phyloP scores from a whole-genome alignment of 1,140 invertebrate species.

The Ladona fulva region DNA sequence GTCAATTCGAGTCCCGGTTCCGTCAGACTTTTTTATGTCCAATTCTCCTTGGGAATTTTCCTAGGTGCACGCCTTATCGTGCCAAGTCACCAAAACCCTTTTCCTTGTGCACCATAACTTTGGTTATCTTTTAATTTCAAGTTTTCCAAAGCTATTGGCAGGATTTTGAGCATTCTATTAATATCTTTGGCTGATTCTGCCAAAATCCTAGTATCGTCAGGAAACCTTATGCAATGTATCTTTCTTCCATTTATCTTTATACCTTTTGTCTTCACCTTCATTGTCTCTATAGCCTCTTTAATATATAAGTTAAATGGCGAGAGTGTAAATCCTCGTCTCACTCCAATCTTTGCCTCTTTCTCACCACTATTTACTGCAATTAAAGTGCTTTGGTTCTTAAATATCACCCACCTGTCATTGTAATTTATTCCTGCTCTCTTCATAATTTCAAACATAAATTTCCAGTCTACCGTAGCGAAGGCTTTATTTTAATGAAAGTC shows the following conservation, averaged over 20 bases:
- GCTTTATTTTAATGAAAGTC: not conserved
- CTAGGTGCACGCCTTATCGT: too few species aligned
- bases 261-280: slow-evolving; percentile 11
- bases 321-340: slow-evolving; percentile 15
- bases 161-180: not conserved
- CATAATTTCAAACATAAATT: slow-evolving; percentile 19
- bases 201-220: not conserved
- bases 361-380: slow-evolving; percentile 12
- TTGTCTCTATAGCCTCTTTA: slow-evolving; percentile 5
- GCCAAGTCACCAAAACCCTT: too few species aligned
- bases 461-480: not conserved
- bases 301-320: slow-evolving; percentile 10
- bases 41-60: not conserved
- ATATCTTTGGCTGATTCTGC: not conserved
- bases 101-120: not conserved
- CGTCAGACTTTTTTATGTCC: not conserved
- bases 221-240: slow-evolving; percentile 5
- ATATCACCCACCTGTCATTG: not conserved
- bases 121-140: slow-evolving; percentile 1
- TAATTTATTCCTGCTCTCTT: too few species aligned
- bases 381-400: not conserved
- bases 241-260: slow-evolving; percentile 8
- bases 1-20: not conserved
- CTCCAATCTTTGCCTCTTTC: slow-evolving; percentile 19
- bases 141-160: not conserved